phyloP scores from a whole-genome alignment of 2,888 invertebrate genomes.

The Limnephilus lunatus region DNA sequence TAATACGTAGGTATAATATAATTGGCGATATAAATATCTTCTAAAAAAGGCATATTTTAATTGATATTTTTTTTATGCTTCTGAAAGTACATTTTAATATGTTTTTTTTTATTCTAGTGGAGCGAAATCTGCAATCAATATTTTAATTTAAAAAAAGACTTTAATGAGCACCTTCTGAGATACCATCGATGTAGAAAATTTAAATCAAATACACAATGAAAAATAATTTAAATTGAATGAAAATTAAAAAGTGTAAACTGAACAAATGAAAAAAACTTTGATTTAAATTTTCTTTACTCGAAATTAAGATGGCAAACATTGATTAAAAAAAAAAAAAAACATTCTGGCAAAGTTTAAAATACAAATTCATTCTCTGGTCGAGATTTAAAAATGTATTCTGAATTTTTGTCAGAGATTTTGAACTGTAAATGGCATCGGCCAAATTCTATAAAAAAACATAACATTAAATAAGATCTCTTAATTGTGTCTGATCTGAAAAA shows the following conservation, averaged over 20 bases:
- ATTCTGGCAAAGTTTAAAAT: background rate
- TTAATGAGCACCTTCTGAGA: slow-evolving; percentile 39
- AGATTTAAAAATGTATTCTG: background rate
- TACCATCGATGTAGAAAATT: slow-evolving; percentile 11
- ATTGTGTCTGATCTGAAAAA: background rate
- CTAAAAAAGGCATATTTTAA: background rate
- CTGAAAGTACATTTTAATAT: background rate
- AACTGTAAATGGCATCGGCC: background rate
- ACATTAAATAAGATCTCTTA: slow-evolving; percentile 2
- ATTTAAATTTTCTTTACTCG: slow-evolving; percentile 21
- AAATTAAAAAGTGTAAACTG: slow-evolving; percentile 22
- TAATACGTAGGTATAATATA: background rate
- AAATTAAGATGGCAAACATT: slow-evolving; percentile 32
- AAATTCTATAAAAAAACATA: background rate
- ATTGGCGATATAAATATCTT: slow-evolving; percentile 2
- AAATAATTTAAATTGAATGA: background rate
- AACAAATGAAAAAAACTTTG: background rate
- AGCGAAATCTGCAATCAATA: slow-evolving; percentile 24
- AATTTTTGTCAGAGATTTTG: slow-evolving; percentile 26
- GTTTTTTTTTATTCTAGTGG: slow-evolving; percentile 16
- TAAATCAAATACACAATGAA: slow-evolving; percentile 1
- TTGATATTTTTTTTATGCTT: background rate
- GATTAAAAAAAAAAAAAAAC: slow-evolving; percentile 1
- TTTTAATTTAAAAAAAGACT: background rate
- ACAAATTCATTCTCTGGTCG: background rate